Conservation (phyloP, 2,113 vertebrate species). For the Rattus rattus region DNA sequence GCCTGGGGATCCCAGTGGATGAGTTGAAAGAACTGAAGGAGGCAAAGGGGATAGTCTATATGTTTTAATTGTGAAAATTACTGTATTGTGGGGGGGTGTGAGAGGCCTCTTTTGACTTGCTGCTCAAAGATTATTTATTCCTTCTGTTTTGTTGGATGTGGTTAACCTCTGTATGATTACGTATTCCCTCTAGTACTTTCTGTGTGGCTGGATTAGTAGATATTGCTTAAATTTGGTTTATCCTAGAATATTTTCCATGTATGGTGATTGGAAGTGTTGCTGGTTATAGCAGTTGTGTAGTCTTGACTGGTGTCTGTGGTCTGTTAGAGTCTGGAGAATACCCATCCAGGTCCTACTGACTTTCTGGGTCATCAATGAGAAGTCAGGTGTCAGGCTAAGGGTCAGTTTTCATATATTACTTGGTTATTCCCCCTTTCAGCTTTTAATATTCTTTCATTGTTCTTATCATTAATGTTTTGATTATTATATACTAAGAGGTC, state of each 20-base stretch:
- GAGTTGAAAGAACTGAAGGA: no score
- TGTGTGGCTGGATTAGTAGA: neutral
- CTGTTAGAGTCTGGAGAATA: neutral
- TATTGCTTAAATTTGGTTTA: neutral
- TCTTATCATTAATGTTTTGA: neutral
- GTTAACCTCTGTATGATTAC: neutral
- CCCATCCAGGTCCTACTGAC: neutral
- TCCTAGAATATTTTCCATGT: neutral
- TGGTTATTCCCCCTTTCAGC: neutral
- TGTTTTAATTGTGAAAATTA: neutral
- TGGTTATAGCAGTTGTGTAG: neutral
- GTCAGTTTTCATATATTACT: neutral
- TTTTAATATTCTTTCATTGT: neutral
- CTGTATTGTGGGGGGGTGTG: neutral
- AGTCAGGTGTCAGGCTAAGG: neutral
- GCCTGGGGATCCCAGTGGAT: no score
- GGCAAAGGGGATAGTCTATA: no score
- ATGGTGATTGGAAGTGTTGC: neutral
- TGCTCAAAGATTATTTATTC: neutral
- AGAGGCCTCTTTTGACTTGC: neutral
- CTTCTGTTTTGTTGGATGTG: neutral
- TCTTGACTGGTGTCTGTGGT: neutral
- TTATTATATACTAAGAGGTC: neutral
- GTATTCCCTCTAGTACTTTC: neutral
- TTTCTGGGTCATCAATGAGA: neutral